A percentile compares a stretch with the other conserved stretches of the same genome.
phyloP scores from a whole-genome alignment of 1,140 invertebrate genomes.

The Temnothorax longispinosus region DNA sequence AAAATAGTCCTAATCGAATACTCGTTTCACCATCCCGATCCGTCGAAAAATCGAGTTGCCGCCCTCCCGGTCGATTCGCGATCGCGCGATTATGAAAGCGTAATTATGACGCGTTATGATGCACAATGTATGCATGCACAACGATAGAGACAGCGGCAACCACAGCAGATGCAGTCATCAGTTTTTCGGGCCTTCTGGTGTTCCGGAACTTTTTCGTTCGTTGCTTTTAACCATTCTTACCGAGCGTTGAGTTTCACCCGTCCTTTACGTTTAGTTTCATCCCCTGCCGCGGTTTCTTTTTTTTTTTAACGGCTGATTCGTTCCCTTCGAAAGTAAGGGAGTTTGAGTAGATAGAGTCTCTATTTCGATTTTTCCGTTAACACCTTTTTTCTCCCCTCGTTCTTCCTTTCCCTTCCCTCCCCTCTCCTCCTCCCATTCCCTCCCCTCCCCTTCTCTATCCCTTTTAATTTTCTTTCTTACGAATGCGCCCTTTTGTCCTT shows the following conservation, averaged over 20 bases:
- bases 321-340: background rate
- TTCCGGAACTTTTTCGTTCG: conserved; percentile 69
- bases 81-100: background rate
- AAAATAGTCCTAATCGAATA: conserved; percentile 32
- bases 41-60: conserved; percentile 29
- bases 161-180: conserved; percentile 58
- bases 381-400: background rate
- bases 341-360: conserved; percentile 17
- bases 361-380: background rate
- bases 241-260: conserved; percentile 2
- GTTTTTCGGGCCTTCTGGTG: conserved; percentile 74
- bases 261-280: background rate
- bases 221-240: conserved; percentile 40
- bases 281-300: background rate
- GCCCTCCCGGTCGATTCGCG: background rate
- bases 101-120: background rate
- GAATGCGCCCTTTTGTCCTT: conserved; percentile 58
- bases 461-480: conserved; percentile 42
- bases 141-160: conserved; percentile 21
- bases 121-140: background rate
- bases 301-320: conserved; percentile 20
- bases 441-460: no score
- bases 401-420: background rate
- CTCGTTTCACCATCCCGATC: conserved; percentile 18
- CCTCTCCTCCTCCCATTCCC: background rate